Conservation (phyloP, 1,140 invertebrate genomes). For the Papilio helenus region DNA sequence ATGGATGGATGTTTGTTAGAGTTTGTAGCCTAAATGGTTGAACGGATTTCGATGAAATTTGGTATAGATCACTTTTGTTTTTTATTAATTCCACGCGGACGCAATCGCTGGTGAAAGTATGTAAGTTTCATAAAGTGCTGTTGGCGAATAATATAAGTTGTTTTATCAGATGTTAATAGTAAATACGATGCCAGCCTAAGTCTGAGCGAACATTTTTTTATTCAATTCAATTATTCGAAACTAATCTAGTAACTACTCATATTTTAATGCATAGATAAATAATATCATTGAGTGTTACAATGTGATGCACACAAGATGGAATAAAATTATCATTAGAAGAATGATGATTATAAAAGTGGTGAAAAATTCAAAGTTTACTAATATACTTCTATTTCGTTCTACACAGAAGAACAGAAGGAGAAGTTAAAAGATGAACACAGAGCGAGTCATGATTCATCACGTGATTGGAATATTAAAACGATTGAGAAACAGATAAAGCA, state of each 20-base stretch:
- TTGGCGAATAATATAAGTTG: background rate
- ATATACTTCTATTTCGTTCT: slow-evolving; percentile 51
- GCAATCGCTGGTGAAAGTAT: too few relatives aligned
- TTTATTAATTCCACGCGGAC: too few relatives aligned
- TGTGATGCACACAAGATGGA: slow-evolving; percentile 26
- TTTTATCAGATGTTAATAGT: background rate
- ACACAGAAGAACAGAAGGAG: slow-evolving; percentile 52
- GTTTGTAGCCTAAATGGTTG: too few relatives aligned
- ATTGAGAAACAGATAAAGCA: slow-evolving; percentile 11
- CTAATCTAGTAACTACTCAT: background rate
- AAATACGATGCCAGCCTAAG: slow-evolving; percentile 43
- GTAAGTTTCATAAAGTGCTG: background rate
- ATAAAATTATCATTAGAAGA: background rate
- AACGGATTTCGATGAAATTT: too few relatives aligned
- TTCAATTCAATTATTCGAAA: slow-evolving; percentile 39
- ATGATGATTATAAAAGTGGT: background rate
- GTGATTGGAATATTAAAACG: background rate
- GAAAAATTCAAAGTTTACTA: background rate
- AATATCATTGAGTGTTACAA: background rate
- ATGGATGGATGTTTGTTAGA: too few relatives aligned
- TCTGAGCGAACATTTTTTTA: slow-evolving; percentile 53
- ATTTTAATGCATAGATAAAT: background rate
- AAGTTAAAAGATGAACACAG: slow-evolving; percentile 42
- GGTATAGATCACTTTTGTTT: too few relatives aligned
- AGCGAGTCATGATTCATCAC: background rate